Evolutionary conservation across 1,140 invertebrate genomes (phyloP).

Genomic region (Drosophila sulfurigaster): DNA sequence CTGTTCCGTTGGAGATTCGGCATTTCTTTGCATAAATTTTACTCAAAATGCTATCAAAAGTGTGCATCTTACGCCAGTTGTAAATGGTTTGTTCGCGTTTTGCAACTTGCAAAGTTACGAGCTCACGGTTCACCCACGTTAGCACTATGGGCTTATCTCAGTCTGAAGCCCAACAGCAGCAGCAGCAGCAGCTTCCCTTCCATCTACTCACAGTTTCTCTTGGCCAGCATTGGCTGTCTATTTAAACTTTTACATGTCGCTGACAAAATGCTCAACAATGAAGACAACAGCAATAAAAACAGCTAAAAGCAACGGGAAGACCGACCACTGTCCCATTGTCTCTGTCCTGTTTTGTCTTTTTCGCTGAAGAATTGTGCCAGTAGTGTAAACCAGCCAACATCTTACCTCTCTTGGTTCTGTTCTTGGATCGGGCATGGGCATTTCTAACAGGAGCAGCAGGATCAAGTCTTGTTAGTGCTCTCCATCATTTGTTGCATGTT

Average conservation of each 20-base stretch:
- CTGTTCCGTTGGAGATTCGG: conserved; percentile 25
- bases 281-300: conserved; percentile 60
- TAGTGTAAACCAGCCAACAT: conserved; percentile 58
- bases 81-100: conserved; percentile 59
- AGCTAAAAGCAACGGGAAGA: conserved; percentile 57
- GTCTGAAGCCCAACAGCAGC: conserved; percentile 8
- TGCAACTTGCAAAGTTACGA: conserved; percentile 27
- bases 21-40: conserved; percentile 71
- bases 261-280: conserved; percentile 79
- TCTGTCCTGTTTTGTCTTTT: conserved; percentile 25
- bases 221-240: conserved; percentile 61
- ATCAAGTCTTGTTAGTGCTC: conserved; percentile 74
- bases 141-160: conserved; percentile 37
- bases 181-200: conserved; percentile 2
- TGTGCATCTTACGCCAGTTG: conserved; percentile 78
- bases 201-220: neutral
- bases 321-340: conserved; percentile 38
- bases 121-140: conserved; percentile 50
- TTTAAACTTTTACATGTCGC: conserved; percentile 78
- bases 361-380: conserved; percentile 71
- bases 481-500: conserved; percentile 53
- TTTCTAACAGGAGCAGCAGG: conserved; percentile 80
- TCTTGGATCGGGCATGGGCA: conserved; percentile 27
- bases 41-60: conserved; percentile 70
- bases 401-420: neutral